A percentile compares a stretch with the other conserved stretches of the same genome.
Conservation (phyloP, 1,140 invertebrate genomes). For the Danaus melanippus region DNA sequence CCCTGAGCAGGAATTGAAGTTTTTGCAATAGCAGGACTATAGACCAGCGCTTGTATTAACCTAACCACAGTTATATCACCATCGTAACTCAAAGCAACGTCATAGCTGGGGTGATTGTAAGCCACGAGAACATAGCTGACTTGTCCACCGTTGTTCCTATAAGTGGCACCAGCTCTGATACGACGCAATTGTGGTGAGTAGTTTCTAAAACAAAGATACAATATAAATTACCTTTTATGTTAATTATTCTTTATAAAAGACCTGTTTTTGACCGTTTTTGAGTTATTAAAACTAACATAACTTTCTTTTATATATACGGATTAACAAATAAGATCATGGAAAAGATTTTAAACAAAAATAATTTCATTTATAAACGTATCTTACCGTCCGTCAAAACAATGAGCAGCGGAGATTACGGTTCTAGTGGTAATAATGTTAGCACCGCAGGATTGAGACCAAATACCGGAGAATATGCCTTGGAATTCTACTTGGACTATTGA, state of each 20-base stretch:
- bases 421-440: conserved; percentile 33
- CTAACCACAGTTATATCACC: conserved; percentile 40
- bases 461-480: conserved; percentile 10
- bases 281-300: too few species aligned
- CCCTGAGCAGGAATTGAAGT: conserved; percentile 23
- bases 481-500: conserved; percentile 38
- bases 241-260: too few species aligned
- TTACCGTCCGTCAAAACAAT: conserved; percentile 39
- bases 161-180: conserved; percentile 36
- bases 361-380: conserved; percentile 3
- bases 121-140: conserved; percentile 18
- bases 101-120: conserved; percentile 38
- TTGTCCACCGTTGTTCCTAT: conserved; percentile 34
- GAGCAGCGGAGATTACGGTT: conserved; percentile 37
- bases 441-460: conserved; percentile 39
- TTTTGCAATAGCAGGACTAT: conserved; percentile 29
- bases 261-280: too few species aligned
- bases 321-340: too few species aligned
- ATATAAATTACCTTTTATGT: too few species aligned
- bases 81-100: conserved; percentile 15
- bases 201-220: conserved; percentile 14
- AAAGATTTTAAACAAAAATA: too few species aligned
- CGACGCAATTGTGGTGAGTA: conserved; percentile 27
- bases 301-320: too few species aligned
- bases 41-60: conserved; percentile 20